Evolutionary conservation across 23 tunicate genomes (phyloP).

Genomic region (Trididemnum nubilum): DNA sequence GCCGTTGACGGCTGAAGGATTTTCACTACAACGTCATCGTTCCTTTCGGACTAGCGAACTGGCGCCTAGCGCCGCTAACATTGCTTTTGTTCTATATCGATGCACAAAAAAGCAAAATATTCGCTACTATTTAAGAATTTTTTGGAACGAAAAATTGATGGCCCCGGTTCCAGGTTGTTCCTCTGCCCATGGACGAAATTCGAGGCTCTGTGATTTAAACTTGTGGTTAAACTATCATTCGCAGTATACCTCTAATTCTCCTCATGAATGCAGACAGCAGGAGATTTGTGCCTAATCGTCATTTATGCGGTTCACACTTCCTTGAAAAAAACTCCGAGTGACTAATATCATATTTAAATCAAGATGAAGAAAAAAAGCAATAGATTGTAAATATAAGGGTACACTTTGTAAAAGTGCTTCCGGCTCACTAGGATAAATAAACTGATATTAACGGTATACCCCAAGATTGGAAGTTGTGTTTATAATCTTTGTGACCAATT

Average conservation of each 20-base stretch:
- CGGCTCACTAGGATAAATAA: too few species aligned
- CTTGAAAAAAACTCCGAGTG: too few species aligned
- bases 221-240: neutral
- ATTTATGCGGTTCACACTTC: too few species aligned
- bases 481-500: too few species aligned
- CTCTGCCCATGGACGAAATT: neutral
- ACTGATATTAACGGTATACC: too few species aligned
- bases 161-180: neutral
- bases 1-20: neutral
- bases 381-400: too few species aligned
- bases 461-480: too few species aligned
- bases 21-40: neutral
- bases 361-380: too few species aligned
- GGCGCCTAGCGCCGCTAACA: slow-evolving; percentile 36
- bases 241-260: neutral
- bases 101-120: neutral
- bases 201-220: neutral
- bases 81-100: slow-evolving; percentile 27
- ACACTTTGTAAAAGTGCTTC: too few species aligned
- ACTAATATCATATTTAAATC: too few species aligned
- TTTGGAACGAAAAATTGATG: neutral
- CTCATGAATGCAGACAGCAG: neutral
- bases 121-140: neutral
- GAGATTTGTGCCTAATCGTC: neutral
- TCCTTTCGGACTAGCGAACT: slow-evolving; percentile 32